Evolutionary conservation across 1,140 invertebrate genomes (phyloP).

Genomic region (Drosophila navojoa): DNA sequence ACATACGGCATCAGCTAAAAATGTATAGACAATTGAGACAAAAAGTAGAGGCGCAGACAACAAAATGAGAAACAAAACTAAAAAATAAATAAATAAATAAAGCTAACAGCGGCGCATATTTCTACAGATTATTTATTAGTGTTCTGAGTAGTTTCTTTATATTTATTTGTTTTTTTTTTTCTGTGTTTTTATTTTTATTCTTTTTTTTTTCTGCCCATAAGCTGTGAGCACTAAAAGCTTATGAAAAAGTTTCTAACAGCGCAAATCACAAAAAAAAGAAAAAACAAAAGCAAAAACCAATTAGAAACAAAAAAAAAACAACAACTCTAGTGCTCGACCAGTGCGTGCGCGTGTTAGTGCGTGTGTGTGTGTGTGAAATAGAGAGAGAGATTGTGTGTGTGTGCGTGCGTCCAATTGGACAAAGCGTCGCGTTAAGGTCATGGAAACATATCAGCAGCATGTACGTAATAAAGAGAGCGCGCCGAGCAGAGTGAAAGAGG

Average conservation of each 20-base stretch:
- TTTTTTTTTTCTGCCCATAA: constrained; percentile 20
- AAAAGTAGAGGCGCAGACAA: constrained; percentile 1
- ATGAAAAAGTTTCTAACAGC: constrained; percentile 33
- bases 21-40: constrained; percentile 1
- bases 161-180: too few species aligned
- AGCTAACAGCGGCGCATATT: constrained; percentile 36
- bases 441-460: constrained; percentile 59
- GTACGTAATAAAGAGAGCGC: constrained; percentile 25
- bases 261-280: constrained; percentile 20
- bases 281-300: constrained; percentile 32
- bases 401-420: constrained; percentile 25
- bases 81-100: constrained; percentile 39
- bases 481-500: background rate
- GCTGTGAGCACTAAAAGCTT: constrained; percentile 37
- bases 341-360: constrained; percentile 3
- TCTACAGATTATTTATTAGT: constrained; percentile 41
- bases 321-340: constrained; percentile 13
- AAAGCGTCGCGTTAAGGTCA: constrained; percentile 52
- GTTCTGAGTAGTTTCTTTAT: constrained; percentile 30
- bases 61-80: constrained; percentile 11
- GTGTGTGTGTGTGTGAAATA: constrained; percentile 15
- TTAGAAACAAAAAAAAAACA: constrained; percentile 44
- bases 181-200: constrained; percentile 8
- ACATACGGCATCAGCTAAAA: background rate
- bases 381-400: constrained; percentile 11